Conservation (phyloP, 2,113 vertebrate species). For the Forbesichthys agassizii region DNA sequence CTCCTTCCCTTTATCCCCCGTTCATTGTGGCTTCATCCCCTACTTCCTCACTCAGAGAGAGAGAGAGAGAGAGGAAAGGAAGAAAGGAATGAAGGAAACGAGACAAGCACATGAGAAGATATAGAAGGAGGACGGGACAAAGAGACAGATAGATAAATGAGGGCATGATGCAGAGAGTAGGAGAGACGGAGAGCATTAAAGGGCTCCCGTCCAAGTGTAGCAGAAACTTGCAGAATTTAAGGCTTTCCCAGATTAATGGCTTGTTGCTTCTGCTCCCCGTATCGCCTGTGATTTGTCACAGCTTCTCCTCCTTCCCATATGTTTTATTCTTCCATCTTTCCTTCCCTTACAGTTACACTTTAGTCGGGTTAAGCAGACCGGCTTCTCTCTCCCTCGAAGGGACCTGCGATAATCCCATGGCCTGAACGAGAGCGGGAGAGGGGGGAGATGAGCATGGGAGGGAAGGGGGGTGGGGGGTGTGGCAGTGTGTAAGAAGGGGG, state of each 20-base stretch:
- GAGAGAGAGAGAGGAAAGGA: conserved; percentile 9
- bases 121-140: conserved; percentile 7
- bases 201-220: conserved; percentile 3
- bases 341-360: too few species aligned
- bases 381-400: background rate
- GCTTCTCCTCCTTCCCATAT: conserved; percentile 20
- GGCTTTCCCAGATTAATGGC: conserved; percentile 38
- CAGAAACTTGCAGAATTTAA: conserved; percentile 37
- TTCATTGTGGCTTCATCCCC: background rate
- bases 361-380: too few species aligned
- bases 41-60: background rate
- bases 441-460: background rate
- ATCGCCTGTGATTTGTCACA: conserved; percentile 37
- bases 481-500: background rate
- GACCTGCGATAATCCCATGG: conserved; percentile 29
- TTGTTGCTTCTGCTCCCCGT: conserved; percentile 13
- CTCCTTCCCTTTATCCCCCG: background rate
- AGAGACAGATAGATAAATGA: background rate
- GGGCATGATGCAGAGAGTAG: too few species aligned
- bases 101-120: background rate
- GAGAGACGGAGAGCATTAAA: conserved; percentile 2
- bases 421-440: conserved; percentile 21
- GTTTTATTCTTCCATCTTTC: conserved; percentile 10
- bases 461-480: conserved; percentile 2
- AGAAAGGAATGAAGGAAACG: conserved; percentile 2